Conservation (phyloP, 2,797 vertebrate genomes). For the Parotocinclus haroldoi region DNA sequence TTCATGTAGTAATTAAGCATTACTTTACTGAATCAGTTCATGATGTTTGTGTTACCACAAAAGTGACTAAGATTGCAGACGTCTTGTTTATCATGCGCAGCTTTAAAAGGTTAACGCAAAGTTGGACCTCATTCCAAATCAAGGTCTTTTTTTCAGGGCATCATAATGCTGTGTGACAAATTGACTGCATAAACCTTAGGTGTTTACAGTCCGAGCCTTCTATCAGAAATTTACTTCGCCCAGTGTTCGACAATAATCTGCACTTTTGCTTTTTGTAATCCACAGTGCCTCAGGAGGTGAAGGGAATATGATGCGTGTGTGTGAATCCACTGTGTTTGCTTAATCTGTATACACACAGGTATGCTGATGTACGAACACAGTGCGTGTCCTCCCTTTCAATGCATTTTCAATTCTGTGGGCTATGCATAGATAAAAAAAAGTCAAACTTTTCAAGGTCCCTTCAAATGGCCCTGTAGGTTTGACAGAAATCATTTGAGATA, state of each 20-base stretch:
- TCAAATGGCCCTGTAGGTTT: too few relatives aligned
- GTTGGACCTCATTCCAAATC: too few relatives aligned
- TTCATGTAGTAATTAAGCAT: too few relatives aligned
- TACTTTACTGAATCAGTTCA: too few relatives aligned
- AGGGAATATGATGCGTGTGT: not conserved
- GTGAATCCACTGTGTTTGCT: conserved; percentile 13
- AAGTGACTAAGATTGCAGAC: too few relatives aligned
- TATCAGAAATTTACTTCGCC: conserved; percentile 6
- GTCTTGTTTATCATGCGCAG: too few relatives aligned
- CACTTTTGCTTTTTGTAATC: conserved; percentile 10
- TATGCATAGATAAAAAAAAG: not conserved
- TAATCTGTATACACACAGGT: not conserved
- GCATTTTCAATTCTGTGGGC: not conserved
- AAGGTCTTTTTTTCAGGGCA: too few relatives aligned
- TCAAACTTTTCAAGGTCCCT: not conserved
- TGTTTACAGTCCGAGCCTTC: not conserved
- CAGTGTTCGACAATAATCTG: conserved; percentile 19
- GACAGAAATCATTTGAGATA: too few relatives aligned
- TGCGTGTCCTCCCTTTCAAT: too few relatives aligned
- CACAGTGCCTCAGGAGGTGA: conserved; percentile 1
- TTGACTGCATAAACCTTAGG: not conserved
- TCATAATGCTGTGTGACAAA: not conserved
- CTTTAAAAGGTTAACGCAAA: too few relatives aligned
- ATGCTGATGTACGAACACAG: not conserved
- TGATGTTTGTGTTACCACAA: too few relatives aligned